Conservation (phyloP, 2,888 invertebrate genomes). For the Elmis aenea region DNA sequence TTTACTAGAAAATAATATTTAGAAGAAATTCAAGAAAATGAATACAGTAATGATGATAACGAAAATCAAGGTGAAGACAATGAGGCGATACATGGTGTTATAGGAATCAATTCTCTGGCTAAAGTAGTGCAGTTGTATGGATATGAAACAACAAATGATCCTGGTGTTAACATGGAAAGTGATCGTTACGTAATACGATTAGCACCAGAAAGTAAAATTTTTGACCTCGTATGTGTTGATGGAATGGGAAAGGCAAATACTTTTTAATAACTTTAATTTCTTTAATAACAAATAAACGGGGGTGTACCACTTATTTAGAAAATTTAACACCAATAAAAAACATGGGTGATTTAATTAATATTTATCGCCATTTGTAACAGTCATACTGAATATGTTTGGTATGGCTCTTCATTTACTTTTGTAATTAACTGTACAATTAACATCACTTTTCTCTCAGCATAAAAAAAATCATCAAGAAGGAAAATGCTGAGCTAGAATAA, state of each 20-base stretch:
- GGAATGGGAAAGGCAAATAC: constrained; percentile 42
- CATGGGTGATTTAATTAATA: constrained; percentile 3
- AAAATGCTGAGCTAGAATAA: no score
- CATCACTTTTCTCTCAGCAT: no score
- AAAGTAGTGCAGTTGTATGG: constrained; percentile 31
- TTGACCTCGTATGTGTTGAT: constrained; percentile 46
- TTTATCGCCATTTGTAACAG: no score
- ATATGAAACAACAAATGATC: constrained; percentile 29
- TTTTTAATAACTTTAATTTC: not conserved
- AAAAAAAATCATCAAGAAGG: no score
- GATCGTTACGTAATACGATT: constrained; percentile 38
- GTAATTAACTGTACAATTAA: no score
- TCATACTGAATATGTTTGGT: no score
- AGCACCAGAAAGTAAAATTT: constrained; percentile 48
- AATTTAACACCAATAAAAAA: constrained; percentile 1
- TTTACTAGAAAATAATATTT: not conserved
- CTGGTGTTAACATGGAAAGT: constrained; percentile 31
- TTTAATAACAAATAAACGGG: no score
- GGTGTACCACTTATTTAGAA: no score
- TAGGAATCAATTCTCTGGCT: constrained; percentile 32
- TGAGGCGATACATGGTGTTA: constrained; percentile 28
- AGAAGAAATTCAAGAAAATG: not conserved
- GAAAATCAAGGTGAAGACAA: no score
- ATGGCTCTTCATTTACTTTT: no score
- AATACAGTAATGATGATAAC: constrained; percentile 1